Percentiles rank a stretch among this genome's conserved stretches.
Evolutionary conservation across 2,113 vertebrate species (phyloP).

Genomic region (Hepsetus odoe): DNA sequence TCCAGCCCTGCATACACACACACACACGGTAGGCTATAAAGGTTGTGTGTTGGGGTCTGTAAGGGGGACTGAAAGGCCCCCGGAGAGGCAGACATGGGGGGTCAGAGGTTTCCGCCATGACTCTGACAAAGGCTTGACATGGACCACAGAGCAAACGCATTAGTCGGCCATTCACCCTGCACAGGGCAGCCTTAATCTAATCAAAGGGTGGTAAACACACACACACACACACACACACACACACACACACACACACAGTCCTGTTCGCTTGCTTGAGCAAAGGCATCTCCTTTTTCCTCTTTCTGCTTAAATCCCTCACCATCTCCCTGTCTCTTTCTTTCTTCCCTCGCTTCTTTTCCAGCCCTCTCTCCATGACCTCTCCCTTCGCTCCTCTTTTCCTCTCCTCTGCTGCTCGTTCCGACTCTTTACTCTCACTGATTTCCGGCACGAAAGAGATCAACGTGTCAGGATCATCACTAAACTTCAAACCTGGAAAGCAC

Average conservation of each 20-base stretch:
- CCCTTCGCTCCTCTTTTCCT: neutral
- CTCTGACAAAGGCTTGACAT: slow-evolving; percentile 60
- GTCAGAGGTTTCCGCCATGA: slow-evolving; percentile 62
- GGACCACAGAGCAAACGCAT: slow-evolving; percentile 62
- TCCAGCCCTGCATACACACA: slow-evolving; percentile 5
- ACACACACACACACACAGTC: slow-evolving; percentile 28
- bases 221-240: slow-evolving; percentile 36
- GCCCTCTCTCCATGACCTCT: neutral
- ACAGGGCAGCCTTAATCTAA: slow-evolving; percentile 53
- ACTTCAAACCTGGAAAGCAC: neutral
- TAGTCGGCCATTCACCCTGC: slow-evolving; percentile 50
- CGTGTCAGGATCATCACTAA: neutral
- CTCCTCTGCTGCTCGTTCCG: slow-evolving; percentile 9
- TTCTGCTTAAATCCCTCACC: neutral
- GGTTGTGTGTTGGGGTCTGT: slow-evolving; percentile 23
- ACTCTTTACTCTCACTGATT: slow-evolving; percentile 7
- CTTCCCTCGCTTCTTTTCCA: neutral
- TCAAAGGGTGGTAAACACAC: slow-evolving; percentile 42
- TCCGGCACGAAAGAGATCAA: too few species aligned
- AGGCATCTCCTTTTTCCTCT: slow-evolving; percentile 40
- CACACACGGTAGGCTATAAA: slow-evolving; percentile 22
- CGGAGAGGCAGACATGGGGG: slow-evolving; percentile 56
- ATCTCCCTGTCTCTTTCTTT: neutral
- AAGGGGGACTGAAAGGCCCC: slow-evolving; percentile 36
- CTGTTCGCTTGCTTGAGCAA: slow-evolving; percentile 41